Conservation (phyloP, 2,113 vertebrate species). For the Phylloscopus trochiloides region DNA sequence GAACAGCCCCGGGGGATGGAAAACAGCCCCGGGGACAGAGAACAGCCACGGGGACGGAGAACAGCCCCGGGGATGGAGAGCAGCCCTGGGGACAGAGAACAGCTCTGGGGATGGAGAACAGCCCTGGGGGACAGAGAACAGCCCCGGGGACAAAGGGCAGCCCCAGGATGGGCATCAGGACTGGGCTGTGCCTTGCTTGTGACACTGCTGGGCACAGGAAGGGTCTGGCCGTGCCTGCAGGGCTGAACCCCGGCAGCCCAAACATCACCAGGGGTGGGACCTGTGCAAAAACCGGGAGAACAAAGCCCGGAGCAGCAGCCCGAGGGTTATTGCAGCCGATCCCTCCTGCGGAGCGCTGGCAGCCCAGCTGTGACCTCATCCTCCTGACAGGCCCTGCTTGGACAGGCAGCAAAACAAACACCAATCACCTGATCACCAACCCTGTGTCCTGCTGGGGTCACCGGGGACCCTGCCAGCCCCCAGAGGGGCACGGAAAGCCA, state of each 20-base stretch:
- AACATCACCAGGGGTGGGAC: neutral
- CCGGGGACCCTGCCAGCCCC: neutral
- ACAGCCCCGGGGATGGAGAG: neutral
- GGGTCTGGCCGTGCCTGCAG: neutral
- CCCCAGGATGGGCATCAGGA: neutral
- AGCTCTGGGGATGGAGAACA: too few relatives aligned
- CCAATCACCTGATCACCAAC: neutral
- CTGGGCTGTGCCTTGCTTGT: neutral
- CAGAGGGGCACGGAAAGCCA: neutral
- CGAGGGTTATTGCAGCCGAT: neutral
- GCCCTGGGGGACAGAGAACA: too few relatives aligned
- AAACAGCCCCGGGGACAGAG: neutral
- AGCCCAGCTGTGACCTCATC: neutral
- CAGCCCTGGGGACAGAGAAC: too few relatives aligned
- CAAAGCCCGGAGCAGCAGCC: rapidly evolving
- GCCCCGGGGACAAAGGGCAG: neutral
- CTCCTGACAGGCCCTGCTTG: neutral
- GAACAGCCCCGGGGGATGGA: neutral
- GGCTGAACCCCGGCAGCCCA: neutral
- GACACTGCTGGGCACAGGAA: neutral
- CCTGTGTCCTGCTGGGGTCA: neutral
- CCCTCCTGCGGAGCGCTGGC: neutral
- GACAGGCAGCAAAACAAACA: neutral
- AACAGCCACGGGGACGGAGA: neutral
- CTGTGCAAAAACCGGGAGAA: neutral